Evolutionary conservation across 2,113 vertebrate genomes (phyloP).

Genomic region (Microtus ochrogaster): DNA sequence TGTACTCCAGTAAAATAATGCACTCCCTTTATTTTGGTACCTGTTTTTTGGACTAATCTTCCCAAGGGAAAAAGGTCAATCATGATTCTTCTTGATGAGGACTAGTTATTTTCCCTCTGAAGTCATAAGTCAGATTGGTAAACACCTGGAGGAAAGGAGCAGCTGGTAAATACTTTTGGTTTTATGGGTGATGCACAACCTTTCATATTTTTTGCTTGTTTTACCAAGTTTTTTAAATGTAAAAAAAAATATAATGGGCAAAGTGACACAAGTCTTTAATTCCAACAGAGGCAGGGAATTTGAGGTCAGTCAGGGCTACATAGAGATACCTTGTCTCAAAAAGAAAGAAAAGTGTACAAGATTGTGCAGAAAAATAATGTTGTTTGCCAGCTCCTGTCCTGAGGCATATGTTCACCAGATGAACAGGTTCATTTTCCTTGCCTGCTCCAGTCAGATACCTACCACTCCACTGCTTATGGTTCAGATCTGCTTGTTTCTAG

Average conservation of each 20-base stretch:
- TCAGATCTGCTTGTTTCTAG: not conserved
- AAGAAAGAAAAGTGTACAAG: not conserved
- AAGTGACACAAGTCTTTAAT: not conserved
- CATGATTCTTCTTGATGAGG: not conserved
- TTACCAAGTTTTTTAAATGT: not conserved
- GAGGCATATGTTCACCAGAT: not conserved
- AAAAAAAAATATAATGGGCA: not conserved
- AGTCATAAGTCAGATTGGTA: not conserved
- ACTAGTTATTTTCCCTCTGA: not conserved
- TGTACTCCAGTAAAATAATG: slow-evolving; percentile 1
- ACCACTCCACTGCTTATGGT: not conserved
- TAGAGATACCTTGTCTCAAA: not conserved
- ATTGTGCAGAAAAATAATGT: not conserved
- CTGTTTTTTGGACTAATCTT: slow-evolving; percentile 38
- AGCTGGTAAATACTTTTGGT: slow-evolving; percentile 25
- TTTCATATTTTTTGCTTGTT: not conserved
- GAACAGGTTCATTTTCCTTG: not conserved
- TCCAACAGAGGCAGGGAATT: not conserved
- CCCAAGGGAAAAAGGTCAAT: not conserved
- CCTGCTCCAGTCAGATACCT: not conserved
- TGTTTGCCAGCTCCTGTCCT: not conserved
- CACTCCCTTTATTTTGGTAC: not conserved
- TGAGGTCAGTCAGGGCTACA: not conserved
- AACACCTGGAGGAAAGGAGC: not conserved
- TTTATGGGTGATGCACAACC: not conserved